These are phyloP conservation scores for Corythornis cristatus DNA, from an alignment of 2,113 vertebrate species.

Conservation along the genomic window DNA sequence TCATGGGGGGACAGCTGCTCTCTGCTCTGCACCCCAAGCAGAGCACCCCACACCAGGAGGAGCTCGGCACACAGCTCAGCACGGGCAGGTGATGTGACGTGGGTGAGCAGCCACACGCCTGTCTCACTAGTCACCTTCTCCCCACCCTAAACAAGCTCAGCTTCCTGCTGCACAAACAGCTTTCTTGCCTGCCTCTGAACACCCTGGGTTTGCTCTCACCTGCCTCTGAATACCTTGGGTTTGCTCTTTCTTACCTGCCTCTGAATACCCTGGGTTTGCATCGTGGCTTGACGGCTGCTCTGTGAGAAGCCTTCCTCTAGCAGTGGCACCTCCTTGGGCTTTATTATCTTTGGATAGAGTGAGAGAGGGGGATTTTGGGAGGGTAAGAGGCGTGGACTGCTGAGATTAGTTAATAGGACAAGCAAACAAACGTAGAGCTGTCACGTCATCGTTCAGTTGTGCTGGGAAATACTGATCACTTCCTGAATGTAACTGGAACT, in stretches of 20 bases:
- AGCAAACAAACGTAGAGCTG: not conserved
- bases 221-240: fast-evolving
- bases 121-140: not conserved
- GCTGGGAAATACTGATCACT: not conserved
- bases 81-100: not conserved
- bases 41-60: not conserved
- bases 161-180: not conserved
- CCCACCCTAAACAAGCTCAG: conserved; percentile 1
- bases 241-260: not conserved
- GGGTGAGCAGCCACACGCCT: not conserved
- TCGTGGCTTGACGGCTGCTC: fast-evolving
- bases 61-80: not conserved
- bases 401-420: not conserved
- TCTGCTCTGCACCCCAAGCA: not conserved
- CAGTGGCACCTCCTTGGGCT: not conserved
- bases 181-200: not conserved
- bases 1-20: not conserved
- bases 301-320: not conserved
- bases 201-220: not conserved
- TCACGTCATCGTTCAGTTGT: not conserved
- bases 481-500: not conserved
- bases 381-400: not conserved
- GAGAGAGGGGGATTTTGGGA: not conserved
- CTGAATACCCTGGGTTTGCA: fast-evolving
- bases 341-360: not conserved